Conservation (phyloP, 2,797 vertebrate species). For the Mico argentatus region DNA sequence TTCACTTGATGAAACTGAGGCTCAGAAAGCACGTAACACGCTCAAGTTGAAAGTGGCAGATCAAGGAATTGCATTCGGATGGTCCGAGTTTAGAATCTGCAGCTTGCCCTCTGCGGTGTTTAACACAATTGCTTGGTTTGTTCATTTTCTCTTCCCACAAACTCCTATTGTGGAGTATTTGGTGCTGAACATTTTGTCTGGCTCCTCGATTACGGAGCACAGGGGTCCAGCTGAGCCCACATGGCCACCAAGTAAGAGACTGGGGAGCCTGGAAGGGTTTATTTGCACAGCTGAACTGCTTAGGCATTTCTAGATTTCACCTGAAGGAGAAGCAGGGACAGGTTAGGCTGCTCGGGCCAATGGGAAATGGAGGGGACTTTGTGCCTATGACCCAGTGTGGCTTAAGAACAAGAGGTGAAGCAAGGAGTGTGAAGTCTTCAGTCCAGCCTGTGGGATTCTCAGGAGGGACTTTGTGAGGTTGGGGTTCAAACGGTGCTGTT, state of each 20-base stretch:
- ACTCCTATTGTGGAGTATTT: neutral
- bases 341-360: neutral
- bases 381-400: no score
- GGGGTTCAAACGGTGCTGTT: neutral
- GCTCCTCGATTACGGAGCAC: neutral
- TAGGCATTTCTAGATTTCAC: neutral
- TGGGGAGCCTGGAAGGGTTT: neutral
- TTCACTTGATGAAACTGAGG: neutral
- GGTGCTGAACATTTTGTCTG: neutral
- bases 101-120: neutral
- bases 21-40: fast-evolving
- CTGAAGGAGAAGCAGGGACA: neutral
- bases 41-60: neutral
- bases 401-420: neutral
- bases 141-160: neutral
- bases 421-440: neutral
- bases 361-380: neutral
- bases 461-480: neutral
- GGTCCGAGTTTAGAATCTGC: neutral
- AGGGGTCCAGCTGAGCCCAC: no score
- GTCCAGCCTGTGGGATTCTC: neutral
- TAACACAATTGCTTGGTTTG: neutral
- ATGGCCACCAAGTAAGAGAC: no score
- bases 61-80: neutral
- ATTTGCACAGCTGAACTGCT: neutral